phyloP scores from a whole-genome alignment of 2,888 invertebrate species.

The Lamproptera curius region DNA sequence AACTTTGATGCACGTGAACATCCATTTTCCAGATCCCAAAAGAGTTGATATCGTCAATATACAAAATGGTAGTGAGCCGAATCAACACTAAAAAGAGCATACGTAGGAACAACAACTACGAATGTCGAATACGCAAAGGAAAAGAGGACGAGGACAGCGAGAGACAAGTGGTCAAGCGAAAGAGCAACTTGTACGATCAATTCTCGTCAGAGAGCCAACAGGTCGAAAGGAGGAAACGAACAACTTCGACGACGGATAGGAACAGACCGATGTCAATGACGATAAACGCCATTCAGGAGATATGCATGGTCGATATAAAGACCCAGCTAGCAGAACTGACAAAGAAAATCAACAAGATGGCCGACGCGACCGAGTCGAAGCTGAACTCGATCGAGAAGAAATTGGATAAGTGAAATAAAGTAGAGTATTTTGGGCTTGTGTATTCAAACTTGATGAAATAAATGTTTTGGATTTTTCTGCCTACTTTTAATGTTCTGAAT shows the following conservation, averaged over 20 bases:
- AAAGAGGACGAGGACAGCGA: slow-evolving; percentile 49
- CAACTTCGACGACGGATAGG: slow-evolving; percentile 46
- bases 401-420: slow-evolving; percentile 33
- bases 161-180: slow-evolving; percentile 59
- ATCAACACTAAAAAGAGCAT: slow-evolving; percentile 79
- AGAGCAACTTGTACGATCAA: slow-evolving; percentile 63
- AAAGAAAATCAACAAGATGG: slow-evolving; percentile 59
- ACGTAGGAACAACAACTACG: slow-evolving; percentile 68
- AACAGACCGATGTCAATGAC: slow-evolving; percentile 56
- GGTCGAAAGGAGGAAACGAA: slow-evolving; percentile 58
- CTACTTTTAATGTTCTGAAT: too few species aligned
- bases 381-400: slow-evolving; percentile 53
- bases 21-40: slow-evolving; percentile 81
- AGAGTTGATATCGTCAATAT: slow-evolving; percentile 85
- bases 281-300: slow-evolving; percentile 67
- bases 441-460: too few species aligned
- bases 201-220: slow-evolving; percentile 64
- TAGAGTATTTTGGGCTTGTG: too few species aligned
- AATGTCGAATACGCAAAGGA: slow-evolving; percentile 52
- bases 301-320: slow-evolving; percentile 70
- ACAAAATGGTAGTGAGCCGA: slow-evolving; percentile 84
- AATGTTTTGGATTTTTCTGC: too few species aligned
- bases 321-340: slow-evolving; percentile 59
- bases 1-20: background rate
- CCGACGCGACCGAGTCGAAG: slow-evolving; percentile 51